phyloP scores from a whole-genome alignment of 2,113 vertebrate species.

The Leiothrix lutea region DNA sequence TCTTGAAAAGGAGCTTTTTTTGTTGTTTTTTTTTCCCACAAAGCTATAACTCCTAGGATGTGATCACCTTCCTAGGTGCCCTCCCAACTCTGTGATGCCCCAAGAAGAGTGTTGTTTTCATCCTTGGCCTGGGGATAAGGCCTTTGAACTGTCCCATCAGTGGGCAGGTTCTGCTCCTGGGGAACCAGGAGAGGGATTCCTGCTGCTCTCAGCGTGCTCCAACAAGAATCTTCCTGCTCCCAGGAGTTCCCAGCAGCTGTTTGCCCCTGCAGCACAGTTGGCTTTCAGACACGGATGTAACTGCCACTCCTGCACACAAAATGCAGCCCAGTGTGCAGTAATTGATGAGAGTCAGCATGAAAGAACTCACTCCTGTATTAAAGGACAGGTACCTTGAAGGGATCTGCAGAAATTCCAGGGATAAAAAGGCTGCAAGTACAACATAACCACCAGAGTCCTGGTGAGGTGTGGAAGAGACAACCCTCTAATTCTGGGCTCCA shows the following conservation, averaged over 20 bases:
- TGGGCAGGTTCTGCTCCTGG: fast-evolving
- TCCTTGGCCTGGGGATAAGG: not conserved
- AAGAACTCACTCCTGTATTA: not conserved
- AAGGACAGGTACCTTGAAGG: not conserved
- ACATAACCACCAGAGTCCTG: not conserved
- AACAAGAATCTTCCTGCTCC: not conserved
- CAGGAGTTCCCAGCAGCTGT: not conserved
- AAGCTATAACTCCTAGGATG: not conserved
- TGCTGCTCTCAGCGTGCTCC: not conserved
- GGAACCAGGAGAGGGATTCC: not conserved
- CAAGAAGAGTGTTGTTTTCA: not conserved
- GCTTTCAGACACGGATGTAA: not conserved
- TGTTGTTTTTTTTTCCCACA: not conserved
- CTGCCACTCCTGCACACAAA: not conserved
- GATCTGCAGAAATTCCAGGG: not conserved
- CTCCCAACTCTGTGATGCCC: not conserved
- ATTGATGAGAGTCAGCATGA: not conserved
- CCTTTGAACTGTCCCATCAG: not conserved
- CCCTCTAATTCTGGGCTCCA: not conserved
- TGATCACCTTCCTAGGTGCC: not conserved
- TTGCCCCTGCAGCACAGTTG: not conserved
- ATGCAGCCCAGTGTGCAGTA: not conserved
- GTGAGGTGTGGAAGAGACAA: not conserved
- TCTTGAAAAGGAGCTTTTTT: not conserved
- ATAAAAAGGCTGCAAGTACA: not conserved